Evolutionary conservation across 2,888 invertebrate species (phyloP).

Genomic region (Tachina grossa): DNA sequence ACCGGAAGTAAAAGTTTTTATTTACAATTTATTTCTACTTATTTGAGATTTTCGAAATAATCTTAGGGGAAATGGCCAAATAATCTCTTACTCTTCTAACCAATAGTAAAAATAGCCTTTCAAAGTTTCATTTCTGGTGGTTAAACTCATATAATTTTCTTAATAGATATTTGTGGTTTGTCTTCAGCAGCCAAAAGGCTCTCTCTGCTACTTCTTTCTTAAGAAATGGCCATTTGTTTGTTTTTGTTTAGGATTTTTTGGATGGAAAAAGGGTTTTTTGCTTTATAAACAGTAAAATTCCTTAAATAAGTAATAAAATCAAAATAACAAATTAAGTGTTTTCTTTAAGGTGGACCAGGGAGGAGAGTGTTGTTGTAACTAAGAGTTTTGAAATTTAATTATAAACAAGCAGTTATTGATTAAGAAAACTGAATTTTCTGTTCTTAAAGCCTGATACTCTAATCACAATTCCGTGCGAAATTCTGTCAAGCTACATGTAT

Average conservation of each 20-base stretch:
- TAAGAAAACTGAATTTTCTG: neutral
- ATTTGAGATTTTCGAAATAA: constrained; percentile 3
- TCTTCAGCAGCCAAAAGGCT: constrained; percentile 33
- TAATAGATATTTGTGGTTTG: constrained; percentile 68
- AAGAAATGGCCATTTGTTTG: constrained; percentile 58
- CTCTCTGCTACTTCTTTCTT: constrained; percentile 28
- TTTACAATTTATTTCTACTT: constrained; percentile 9
- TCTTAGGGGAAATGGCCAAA: neutral
- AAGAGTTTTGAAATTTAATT: neutral
- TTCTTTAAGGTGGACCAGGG: neutral
- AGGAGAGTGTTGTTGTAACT: neutral
- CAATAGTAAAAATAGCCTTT: constrained; percentile 30
- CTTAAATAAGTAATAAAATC: constrained; percentile 69
- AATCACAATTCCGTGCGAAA: neutral
- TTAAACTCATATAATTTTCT: constrained; percentile 67
- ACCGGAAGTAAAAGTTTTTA: constrained; percentile 72
- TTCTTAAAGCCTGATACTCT: neutral
- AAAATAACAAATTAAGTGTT: constrained; percentile 68
- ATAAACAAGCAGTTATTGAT: constrained; percentile 23
- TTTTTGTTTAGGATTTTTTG: constrained; percentile 40
- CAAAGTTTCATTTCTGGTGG: constrained; percentile 39
- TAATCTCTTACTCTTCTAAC: neutral
- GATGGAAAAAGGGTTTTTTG: constrained; percentile 6
- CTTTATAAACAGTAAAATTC: constrained; percentile 50
- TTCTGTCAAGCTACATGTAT: no score